Evolutionary conservation across 2,113 vertebrate species (phyloP).

Genomic region (Triplophysa siluroides): DNA sequence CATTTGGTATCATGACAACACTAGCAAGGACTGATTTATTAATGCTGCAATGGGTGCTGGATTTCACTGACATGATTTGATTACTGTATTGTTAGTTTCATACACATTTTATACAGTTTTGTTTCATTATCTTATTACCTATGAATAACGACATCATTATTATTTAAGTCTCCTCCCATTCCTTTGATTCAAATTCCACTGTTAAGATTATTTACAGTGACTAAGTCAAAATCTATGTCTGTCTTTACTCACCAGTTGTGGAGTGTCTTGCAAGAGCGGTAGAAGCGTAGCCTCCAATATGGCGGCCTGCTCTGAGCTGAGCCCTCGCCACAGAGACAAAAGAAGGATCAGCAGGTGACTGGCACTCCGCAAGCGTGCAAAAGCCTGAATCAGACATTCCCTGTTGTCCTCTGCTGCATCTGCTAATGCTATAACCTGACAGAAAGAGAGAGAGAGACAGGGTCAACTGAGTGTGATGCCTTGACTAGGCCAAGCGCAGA

Average conservation of each 20-base stretch:
- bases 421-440: slow-evolving; percentile 87
- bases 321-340: slow-evolving; percentile 87
- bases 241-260: slow-evolving; percentile 81
- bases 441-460: neutral
- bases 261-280: slow-evolving; percentile 84
- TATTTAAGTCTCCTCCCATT: too few species aligned
- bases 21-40: too few species aligned
- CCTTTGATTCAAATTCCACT: too few species aligned
- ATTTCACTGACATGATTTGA: too few species aligned
- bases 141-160: too few species aligned
- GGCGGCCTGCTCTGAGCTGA: slow-evolving; percentile 79
- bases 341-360: slow-evolving; percentile 87
- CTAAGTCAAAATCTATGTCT: neutral
- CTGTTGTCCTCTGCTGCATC: slow-evolving; percentile 88
- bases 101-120: too few species aligned
- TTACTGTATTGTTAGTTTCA: fast-evolving
- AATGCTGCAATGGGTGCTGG: too few species aligned
- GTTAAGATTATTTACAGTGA: too few species aligned
- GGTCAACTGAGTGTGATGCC: neutral
- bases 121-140: too few species aligned
- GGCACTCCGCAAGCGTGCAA: slow-evolving; percentile 81
- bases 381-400: slow-evolving; percentile 78
- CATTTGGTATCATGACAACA: too few species aligned
- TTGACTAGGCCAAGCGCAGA: neutral
- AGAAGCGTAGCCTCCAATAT: slow-evolving; percentile 90